phyloP scores from a whole-genome alignment of 2,113 vertebrate genomes.

The Nicator chloris region DNA sequence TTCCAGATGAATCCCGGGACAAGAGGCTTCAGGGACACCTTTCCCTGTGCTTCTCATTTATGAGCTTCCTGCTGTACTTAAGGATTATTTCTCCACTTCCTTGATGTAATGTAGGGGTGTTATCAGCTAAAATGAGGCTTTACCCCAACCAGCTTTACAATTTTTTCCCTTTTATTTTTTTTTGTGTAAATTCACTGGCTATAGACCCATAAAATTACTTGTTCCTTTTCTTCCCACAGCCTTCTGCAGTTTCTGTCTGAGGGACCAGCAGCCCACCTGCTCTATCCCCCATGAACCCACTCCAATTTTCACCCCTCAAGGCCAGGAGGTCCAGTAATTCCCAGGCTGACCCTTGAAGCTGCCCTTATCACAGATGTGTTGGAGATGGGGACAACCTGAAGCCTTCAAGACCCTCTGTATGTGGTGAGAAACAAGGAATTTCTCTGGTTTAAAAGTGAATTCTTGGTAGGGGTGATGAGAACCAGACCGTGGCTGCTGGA shows the following conservation, averaged over 20 bases:
- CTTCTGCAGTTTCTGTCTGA: background rate
- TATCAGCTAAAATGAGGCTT: background rate
- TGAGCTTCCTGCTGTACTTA: background rate
- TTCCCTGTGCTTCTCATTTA: background rate
- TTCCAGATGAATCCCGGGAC: background rate
- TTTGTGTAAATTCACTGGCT: background rate
- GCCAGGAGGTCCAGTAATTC: background rate
- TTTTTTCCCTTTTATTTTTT: background rate
- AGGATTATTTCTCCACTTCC: background rate
- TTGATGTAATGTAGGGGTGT: background rate
- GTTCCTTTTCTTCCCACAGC: background rate
- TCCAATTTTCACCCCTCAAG: background rate
- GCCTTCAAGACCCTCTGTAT: background rate
- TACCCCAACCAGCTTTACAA: background rate
- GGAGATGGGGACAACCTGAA: background rate
- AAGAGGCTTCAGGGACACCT: accelerated
- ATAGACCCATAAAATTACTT: background rate
- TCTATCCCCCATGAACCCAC: background rate
- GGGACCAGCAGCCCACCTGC: accelerated
- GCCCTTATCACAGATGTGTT: background rate
- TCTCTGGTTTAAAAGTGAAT: background rate
- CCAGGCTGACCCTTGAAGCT: background rate
- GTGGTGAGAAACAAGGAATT: background rate
- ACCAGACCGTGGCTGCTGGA: background rate
- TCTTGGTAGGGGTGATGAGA: background rate